These are phyloP conservation scores for Andrena praecox DNA, from an alignment of 2,888 invertebrate species.

Conservation along the genomic window DNA sequence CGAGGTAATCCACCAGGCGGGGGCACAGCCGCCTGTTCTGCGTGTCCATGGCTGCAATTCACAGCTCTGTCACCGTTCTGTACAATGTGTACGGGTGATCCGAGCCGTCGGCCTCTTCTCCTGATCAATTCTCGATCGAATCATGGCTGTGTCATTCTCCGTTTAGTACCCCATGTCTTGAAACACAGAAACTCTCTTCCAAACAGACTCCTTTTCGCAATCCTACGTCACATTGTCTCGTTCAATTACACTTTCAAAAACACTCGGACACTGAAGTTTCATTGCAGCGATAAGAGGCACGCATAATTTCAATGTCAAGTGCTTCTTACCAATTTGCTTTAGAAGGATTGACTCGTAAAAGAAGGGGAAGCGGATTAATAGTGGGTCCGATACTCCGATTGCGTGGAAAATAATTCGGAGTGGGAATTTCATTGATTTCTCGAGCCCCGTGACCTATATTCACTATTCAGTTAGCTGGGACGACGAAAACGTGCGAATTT, in stretches of 20 bases:
- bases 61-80: constrained; percentile 80
- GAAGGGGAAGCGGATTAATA: neutral
- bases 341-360: no score
- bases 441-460: constrained; percentile 56
- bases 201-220: neutral
- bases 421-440: constrained; percentile 55
- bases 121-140: constrained; percentile 68
- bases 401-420: constrained; percentile 17
- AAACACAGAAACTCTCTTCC: constrained; percentile 6
- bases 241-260: no score
- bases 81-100: constrained; percentile 69
- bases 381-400: neutral
- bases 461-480: constrained; percentile 50
- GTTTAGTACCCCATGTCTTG: constrained; percentile 42
- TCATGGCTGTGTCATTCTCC: constrained; percentile 78
- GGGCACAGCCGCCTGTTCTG: constrained; percentile 94
- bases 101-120: constrained; percentile 69
- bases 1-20: constrained; percentile 97
- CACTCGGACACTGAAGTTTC: no score
- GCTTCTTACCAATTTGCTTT: no score
- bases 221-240: no score
- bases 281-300: no score
- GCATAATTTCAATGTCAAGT: no score
- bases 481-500: constrained; percentile 17
- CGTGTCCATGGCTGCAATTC: constrained; percentile 85